phyloP scores from a whole-genome alignment of 1,140 invertebrate genomes.

The Pogonomyrmex californicus region DNA sequence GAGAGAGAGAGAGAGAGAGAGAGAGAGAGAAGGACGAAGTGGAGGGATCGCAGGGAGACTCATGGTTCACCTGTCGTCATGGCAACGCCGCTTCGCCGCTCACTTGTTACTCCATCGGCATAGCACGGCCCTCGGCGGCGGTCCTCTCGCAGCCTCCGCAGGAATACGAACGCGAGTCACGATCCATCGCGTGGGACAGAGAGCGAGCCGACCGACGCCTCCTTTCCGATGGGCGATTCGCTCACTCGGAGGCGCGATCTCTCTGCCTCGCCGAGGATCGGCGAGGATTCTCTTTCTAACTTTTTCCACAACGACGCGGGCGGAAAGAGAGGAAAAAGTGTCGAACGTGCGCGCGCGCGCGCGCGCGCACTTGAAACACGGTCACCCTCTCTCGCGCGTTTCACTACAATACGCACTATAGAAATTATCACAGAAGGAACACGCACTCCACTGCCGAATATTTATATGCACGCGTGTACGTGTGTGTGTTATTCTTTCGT shows the following conservation, averaged over 20 bases:
- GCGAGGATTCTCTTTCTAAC: conserved; percentile 20
- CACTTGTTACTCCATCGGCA: conserved; percentile 87
- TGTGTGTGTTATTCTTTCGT: neutral
- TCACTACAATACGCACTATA: conserved; percentile 34
- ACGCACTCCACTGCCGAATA: conserved; percentile 31
- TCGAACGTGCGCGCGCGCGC: neutral
- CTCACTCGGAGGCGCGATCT: conserved; percentile 24
- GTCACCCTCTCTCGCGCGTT: conserved; percentile 12
- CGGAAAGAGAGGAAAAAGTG: conserved; percentile 1
- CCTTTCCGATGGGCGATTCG: conserved; percentile 30
- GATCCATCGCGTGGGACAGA: conserved; percentile 79
- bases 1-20: conserved; percentile 26
- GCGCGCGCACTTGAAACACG: neutral
- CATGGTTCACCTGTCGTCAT: conserved; percentile 87
- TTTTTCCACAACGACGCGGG: conserved; percentile 13
- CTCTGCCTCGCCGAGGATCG: conserved; percentile 33
- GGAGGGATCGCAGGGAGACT: conserved; percentile 52
- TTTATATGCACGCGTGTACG: neutral
- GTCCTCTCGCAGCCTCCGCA: conserved; percentile 84
- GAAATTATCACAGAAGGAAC: conserved; percentile 66
- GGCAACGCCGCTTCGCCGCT: conserved; percentile 86
- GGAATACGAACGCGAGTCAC: conserved; percentile 76
- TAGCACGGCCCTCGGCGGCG: conserved; percentile 79
- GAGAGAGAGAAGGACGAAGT: conserved; percentile 5
- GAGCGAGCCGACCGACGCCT: conserved; percentile 66